Evolutionary conservation across 2,797 vertebrate genomes (phyloP).

Genomic region (Falco columbarius): DNA sequence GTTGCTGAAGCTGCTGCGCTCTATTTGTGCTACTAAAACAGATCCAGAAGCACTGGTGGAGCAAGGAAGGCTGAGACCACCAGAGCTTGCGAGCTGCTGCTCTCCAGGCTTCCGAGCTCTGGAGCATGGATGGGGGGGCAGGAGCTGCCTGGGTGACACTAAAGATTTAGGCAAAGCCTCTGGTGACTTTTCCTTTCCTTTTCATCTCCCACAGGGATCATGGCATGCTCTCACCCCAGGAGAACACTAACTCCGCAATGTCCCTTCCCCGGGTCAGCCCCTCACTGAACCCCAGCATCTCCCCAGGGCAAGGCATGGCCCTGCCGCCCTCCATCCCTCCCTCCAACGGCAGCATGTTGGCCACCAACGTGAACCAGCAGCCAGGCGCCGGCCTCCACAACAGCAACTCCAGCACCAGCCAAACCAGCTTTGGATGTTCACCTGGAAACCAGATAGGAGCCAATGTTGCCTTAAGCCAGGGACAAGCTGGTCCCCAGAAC

Average conservation of each 20-base stretch:
- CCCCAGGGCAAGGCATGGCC: conserved; percentile 76
- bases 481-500: conserved; percentile 79
- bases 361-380: conserved; percentile 74
- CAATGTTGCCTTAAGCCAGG: conserved; percentile 80
- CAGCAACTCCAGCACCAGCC: conserved; percentile 77
- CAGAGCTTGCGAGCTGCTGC: background rate
- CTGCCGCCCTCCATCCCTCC: conserved; percentile 77
- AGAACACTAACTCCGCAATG: conserved; percentile 90
- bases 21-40: background rate
- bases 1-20: background rate
- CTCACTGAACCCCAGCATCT: conserved; percentile 74
- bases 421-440: conserved; percentile 80
- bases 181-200: background rate
- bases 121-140: background rate
- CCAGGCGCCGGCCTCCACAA: conserved; percentile 81
- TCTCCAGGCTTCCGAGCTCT: background rate
- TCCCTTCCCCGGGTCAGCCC: conserved; percentile 81
- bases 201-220: conserved; percentile 84
- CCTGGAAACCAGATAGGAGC: conserved; percentile 85
- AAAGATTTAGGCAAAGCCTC: background rate
- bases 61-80: background rate
- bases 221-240: conserved; percentile 93
- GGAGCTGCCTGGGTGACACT: background rate
- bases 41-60: background rate
- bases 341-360: conserved; percentile 79